Base-by-base conservation (phyloP, 2,113 vertebrate genomes). In the Anguilla japonica region DNA sequence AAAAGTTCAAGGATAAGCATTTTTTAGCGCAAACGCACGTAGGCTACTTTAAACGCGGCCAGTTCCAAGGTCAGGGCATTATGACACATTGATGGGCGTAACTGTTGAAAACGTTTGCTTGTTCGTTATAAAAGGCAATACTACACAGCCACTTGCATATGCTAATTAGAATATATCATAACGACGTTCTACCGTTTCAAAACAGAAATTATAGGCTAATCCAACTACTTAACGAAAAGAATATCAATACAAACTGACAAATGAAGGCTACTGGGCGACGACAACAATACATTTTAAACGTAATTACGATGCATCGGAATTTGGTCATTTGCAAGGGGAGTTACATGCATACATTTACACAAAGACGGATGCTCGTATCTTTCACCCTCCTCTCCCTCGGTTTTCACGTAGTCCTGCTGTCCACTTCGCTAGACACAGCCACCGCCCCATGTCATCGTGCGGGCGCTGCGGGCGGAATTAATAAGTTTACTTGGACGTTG, bases 401-500 rank as follows among this genome's bases (percentile, higher is more conserved):
- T 90, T 90, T 87, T 88, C 91, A 40, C 89, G 87, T 86, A 90
- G 83, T 83, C 46, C 41, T 3, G 34, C 41, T 40, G 14, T 26
- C 87, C 84, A 90, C 93, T 92, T 91, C 90, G 86, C 88, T 89
- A 53, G 86, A 86, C 90, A 90, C 91, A 92, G 94, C 93, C 94
- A 92, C 93, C 94, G 93, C 94, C 94, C 93, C 91, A 87, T 88
- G 92, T 90, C 88, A 87, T 88, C 86, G 85, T 89, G 86, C 89
- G 85, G 63, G 83, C 78, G 87, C 82, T 63, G 82, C 88, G 84
- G 79, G 81, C 83, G 87, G 39, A 83, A 84, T 56, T 3, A 80
- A 26, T 56, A 75, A 84, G 26, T 43, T 67, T 84, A 80, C 75
- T 34, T 71, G 41, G 8, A 57, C 57, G 84, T 87, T 13, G 39